A percentile compares a stretch with the other conserved stretches of the same genome.
Conservation (phyloP, 30 jellyfish, hydroid and myxozoan species). For the Hydra vulgaris region DNA sequence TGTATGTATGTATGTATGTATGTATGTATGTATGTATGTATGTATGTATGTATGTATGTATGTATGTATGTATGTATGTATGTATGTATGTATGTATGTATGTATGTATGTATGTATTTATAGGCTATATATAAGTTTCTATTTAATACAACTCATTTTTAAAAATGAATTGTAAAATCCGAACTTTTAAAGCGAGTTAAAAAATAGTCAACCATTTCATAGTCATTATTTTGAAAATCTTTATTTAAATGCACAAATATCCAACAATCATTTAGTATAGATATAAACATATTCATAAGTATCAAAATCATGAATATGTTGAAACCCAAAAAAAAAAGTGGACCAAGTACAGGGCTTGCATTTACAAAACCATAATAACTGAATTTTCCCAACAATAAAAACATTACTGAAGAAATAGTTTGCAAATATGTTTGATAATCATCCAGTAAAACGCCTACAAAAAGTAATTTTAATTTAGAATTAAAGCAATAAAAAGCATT, state of each 20-base stretch:
- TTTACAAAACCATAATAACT: conserved; percentile 59
- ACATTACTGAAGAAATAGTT: conserved; percentile 77
- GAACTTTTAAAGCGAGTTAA: conserved; percentile 56
- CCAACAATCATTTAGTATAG: conserved; percentile 77
- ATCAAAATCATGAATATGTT: conserved; percentile 89
- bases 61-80: no score
- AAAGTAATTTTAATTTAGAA: background rate
- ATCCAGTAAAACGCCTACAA: conserved; percentile 44
- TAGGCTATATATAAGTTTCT: no score
- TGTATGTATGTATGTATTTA: no score
- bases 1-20: no score
- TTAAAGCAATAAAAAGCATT: no score
- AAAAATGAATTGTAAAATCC: no score
- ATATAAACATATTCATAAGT: conserved; percentile 80
- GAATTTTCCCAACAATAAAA: conserved; percentile 89
- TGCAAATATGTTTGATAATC: conserved; percentile 66
- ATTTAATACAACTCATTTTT: no score
- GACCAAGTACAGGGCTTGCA: conserved; percentile 87
- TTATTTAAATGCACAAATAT: conserved; percentile 49
- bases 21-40: no score
- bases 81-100: no score
- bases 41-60: no score
- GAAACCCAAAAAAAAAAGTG: conserved; percentile 65
- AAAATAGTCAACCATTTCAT: conserved; percentile 82
- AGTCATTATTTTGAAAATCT: conserved; percentile 59